Base-by-base conservation (phyloP, 2,888 invertebrate species). In the Melanargia galathea region DNA sequence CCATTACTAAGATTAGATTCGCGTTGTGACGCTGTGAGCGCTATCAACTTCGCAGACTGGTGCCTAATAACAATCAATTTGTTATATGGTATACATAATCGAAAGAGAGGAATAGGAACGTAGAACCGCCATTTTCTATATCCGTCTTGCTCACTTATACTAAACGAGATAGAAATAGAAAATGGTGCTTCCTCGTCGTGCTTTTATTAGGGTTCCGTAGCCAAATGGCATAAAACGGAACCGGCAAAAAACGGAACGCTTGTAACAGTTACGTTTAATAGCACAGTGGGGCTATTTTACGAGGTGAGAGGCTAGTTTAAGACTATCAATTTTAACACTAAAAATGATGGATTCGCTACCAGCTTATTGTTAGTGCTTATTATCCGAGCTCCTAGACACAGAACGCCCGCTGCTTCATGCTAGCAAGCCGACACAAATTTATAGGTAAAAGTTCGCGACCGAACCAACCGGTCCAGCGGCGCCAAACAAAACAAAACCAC, bases 371-470 rank as follows among this genome's bases (percentile, higher is more conserved):
- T 62, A 66, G 60, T 73, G 73, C 74, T 72, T 69, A 73, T 71
- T 75, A 73, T 75, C 73, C 79, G 78, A 82, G 81, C 82, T 85
- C 81, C 86, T 88, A 88, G 84, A 86, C 83, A 77, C 77, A 76
- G 73, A 81, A 78, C 76, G 79, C 77, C 70, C 75, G 77, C 82
- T 78, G 83, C 80, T 78, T 81, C 83, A 80, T 81, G 82, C 83
- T 83, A 78, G 79, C 83, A 79, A 81, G 83, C 84, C 87, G 88
- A 87, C 90, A 90, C 87, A 87, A 91, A 91, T 91, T 91, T 91
- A 91, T 91, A 91, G 90, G 91, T 90, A 90, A 91, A 90, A 91
- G 91, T 91, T 91, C 91, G 91, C 90, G 90, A 89, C 89, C 88
- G 83, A 80, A 69, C 83, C 76, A 84, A 90, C 90, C 90, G 87